phyloP scores from a whole-genome alignment of 1,140 invertebrate species.

The Mercenaria mercenaria region DNA sequence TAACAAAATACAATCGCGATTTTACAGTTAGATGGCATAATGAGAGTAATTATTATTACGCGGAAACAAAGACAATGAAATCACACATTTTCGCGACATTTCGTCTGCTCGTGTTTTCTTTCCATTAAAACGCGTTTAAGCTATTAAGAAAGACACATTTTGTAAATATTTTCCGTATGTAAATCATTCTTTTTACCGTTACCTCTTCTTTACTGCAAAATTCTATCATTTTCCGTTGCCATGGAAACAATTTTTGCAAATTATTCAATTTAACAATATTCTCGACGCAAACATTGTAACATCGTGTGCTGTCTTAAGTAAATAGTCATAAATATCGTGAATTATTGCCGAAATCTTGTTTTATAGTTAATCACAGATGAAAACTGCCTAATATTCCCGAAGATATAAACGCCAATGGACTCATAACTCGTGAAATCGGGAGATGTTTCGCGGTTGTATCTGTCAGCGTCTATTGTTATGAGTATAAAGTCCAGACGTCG shows the following conservation, averaged over 20 bases:
- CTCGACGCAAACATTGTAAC: conserved; percentile 56
- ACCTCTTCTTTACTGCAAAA: conserved; percentile 10
- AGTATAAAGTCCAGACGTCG: conserved; percentile 41
- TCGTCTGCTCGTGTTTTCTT: conserved; percentile 27
- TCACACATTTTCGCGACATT: conserved; percentile 10
- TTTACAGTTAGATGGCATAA: background rate
- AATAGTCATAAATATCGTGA: conserved; percentile 64
- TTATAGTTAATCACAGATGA: conserved; percentile 64
- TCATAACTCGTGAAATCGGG: conserved; percentile 57
- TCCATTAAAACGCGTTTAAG: background rate
- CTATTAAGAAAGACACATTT: background rate
- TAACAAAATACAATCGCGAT: background rate
- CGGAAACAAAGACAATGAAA: conserved; percentile 21
- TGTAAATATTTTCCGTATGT: conserved; percentile 37
- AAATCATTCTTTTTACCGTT: conserved; percentile 42
- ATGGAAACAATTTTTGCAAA: conserved; percentile 38
- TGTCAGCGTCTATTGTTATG: conserved; percentile 55
- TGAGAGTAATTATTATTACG: background rate
- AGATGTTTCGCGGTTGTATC: conserved; percentile 48
- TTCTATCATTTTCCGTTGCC: background rate
- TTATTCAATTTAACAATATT: conserved; percentile 51
- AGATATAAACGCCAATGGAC: conserved; percentile 61
- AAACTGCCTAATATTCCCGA: conserved; percentile 45
- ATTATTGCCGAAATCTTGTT: conserved; percentile 63
- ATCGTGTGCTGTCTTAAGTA: conserved; percentile 33